Percentiles rank a stretch among this genome's conserved stretches.
Conservation (phyloP, 30 jellyfish, hydroid and myxozoan species). For the Hydra vulgaris region DNA sequence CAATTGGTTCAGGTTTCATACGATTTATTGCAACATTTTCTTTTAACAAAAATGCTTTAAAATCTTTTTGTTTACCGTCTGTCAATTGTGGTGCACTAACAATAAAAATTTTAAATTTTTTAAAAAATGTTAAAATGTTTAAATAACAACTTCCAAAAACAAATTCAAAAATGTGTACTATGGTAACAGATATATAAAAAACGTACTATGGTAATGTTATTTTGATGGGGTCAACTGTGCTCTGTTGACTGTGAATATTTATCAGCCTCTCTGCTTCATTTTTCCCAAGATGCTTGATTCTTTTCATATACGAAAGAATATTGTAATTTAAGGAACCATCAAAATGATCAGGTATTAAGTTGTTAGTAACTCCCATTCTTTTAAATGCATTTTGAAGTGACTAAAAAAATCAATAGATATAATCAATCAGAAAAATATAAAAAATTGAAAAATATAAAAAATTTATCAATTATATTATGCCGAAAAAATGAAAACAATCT, state of each 20-base stretch:
- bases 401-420: too few relatives aligned
- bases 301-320: conserved; percentile 60
- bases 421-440: too few relatives aligned
- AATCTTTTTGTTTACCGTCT: conserved; percentile 63
- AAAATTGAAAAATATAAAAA: not conserved
- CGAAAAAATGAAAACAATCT: not conserved
- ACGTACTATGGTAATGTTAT: not conserved
- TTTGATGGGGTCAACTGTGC: conserved; percentile 5
- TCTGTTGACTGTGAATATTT: conserved; percentile 21
- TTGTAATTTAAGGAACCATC: conserved; percentile 94
- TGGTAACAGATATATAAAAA: not conserved
- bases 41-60: conserved; percentile 16
- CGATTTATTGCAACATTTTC: conserved; percentile 14
- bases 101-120: not conserved
- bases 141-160: not conserved
- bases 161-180: not conserved
- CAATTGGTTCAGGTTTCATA: not conserved
- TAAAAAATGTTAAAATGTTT: not conserved
- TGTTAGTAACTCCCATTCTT: conserved; percentile 83
- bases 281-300: conserved; percentile 73
- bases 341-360: conserved; percentile 82
- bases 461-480: too few relatives aligned
- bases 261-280: conserved; percentile 27
- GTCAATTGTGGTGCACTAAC: conserved; percentile 49
- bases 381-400: conserved; percentile 83